Evolutionary conservation across 2,797 vertebrate species (phyloP).

Genomic region (Cirrhinus molitorella): DNA sequence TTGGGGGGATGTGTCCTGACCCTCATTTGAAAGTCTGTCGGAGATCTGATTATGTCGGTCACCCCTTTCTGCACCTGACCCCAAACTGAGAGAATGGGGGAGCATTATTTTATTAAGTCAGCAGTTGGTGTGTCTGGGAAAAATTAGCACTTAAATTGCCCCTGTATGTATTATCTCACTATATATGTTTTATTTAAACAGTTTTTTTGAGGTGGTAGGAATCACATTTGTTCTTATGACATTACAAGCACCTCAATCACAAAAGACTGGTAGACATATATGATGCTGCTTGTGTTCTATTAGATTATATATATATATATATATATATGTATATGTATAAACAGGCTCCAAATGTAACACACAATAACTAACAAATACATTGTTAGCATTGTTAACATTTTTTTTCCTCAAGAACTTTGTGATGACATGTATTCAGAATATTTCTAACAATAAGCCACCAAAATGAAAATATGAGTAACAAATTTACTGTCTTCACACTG

Average conservation of each 20-base stretch:
- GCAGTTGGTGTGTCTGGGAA: slow-evolving; percentile 19
- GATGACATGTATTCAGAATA: not conserved
- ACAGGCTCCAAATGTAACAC: not conserved
- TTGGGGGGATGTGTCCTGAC: slow-evolving; percentile 45
- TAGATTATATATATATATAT: no score
- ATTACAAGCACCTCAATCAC: not conserved
- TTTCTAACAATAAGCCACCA: not conserved
- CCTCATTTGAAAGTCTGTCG: slow-evolving; percentile 52
- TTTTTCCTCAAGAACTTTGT: not conserved
- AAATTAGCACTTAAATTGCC: not conserved
- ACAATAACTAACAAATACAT: not conserved
- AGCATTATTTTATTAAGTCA: slow-evolving; percentile 19
- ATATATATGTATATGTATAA: no score
- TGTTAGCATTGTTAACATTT: not conserved
- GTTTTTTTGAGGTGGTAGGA: not conserved
- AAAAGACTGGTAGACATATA: not conserved
- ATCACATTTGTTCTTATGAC: not conserved
- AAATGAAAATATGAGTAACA: not conserved
- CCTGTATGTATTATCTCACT: not conserved
- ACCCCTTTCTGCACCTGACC: slow-evolving; percentile 39
- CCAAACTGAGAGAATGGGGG: slow-evolving; percentile 20
- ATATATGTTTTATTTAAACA: not conserved
- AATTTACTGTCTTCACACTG: not conserved
- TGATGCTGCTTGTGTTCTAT: not conserved
- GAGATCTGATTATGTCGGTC: slow-evolving; percentile 56